Evolutionary conservation across 2,888 invertebrate genomes (phyloP).

Genomic region (Apamea anceps): DNA sequence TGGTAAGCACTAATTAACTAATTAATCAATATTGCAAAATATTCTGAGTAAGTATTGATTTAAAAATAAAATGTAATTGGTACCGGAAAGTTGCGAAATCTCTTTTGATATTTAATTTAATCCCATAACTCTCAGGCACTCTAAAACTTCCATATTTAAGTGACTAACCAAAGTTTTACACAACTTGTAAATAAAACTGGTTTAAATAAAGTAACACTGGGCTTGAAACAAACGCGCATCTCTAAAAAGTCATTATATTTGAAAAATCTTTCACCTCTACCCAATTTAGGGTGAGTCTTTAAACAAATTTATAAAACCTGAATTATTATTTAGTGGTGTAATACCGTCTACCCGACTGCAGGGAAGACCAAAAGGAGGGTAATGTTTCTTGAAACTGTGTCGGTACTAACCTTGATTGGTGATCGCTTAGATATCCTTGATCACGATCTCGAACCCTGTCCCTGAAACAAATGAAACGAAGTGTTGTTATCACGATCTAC

Average conservation of each 20-base stretch:
- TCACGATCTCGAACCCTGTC: conserved; percentile 85
- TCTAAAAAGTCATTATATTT: neutral
- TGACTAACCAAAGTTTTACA: neutral
- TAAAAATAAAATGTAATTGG: neutral
- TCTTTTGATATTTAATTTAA: neutral
- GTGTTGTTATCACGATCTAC: neutral
- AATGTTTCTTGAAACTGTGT: neutral
- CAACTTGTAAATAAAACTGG: neutral
- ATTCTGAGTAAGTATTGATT: neutral
- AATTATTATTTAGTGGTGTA: neutral
- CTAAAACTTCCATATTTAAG: neutral
- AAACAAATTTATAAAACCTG: neutral
- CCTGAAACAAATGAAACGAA: conserved; percentile 72
- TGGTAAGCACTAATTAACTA: neutral
- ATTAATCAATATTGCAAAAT: neutral
- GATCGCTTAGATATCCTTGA: conserved; percentile 94
- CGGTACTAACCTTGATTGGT: conserved; percentile 92
- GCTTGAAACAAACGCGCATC: neutral
- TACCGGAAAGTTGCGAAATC: neutral
- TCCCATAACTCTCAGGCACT: neutral
- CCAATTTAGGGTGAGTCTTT: neutral
- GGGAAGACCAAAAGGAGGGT: neutral
- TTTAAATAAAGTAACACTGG: neutral
- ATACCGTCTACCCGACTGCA: neutral
- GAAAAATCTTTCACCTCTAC: too few relatives aligned